phyloP scores from a whole-genome alignment of 2,797 vertebrate species.

The Pitangus sulphuratus region DNA sequence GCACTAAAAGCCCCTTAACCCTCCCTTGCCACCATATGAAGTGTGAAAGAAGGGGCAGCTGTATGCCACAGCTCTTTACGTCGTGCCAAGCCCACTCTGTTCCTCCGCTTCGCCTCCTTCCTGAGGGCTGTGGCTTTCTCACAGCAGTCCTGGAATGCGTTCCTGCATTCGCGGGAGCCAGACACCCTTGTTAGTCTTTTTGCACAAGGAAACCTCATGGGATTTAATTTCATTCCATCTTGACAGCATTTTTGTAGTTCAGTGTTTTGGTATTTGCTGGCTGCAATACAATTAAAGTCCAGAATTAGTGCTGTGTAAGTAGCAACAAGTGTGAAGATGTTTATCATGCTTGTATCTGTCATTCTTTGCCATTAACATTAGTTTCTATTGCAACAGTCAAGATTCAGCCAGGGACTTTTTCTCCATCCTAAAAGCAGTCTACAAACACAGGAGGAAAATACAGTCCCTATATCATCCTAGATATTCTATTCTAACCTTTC shows the following conservation, averaged over 20 bases:
- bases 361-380: not conserved
- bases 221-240: constrained; percentile 69
- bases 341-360: not conserved
- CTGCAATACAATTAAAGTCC: constrained; percentile 26
- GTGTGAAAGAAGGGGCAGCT: not conserved
- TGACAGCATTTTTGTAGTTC: constrained; percentile 64
- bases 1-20: not conserved
- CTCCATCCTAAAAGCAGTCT: not conserved
- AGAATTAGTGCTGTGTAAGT: not conserved
- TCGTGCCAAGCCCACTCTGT: constrained; percentile 62
- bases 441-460: not conserved
- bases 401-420: not conserved
- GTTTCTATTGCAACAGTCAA: not conserved
- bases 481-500: not conserved
- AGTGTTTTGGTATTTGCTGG: constrained; percentile 31
- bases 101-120: not conserved
- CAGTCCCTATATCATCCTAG: not conserved
- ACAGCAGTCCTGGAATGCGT: constrained; percentile 67
- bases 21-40: not conserved
- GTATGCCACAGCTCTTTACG: constrained; percentile 25
- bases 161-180: not conserved
- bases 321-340: not conserved
- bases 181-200: constrained; percentile 40
- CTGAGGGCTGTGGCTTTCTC: constrained; percentile 49
- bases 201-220: constrained; percentile 41